phyloP scores from a whole-genome alignment of 2,888 invertebrate genomes.

The Noctua janthe region DNA sequence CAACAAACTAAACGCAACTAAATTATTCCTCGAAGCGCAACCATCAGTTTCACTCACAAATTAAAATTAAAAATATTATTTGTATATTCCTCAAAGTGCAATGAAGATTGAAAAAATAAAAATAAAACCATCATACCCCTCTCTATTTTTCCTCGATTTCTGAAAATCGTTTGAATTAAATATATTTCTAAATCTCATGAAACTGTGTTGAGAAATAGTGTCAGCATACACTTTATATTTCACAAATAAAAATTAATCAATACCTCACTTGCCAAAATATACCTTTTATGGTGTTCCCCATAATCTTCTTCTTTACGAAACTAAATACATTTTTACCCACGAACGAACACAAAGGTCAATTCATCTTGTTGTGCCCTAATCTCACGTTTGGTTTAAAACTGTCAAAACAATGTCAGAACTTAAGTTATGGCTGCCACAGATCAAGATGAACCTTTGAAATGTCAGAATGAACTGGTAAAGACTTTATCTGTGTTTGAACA shows the following conservation, averaged over 20 bases:
- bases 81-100: no score
- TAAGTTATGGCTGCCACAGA: constrained; percentile 41
- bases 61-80: no score
- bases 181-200: not conserved
- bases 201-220: not conserved
- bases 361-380: constrained; percentile 6
- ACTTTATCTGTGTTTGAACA: constrained; percentile 24
- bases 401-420: constrained; percentile 31
- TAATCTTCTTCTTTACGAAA: not conserved
- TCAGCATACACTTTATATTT: not conserved
- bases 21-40: no score
- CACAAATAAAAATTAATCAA: not conserved
- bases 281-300: not conserved
- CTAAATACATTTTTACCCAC: not conserved
- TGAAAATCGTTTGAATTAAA: not conserved
- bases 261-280: not conserved
- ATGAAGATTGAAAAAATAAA: no score
- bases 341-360: not conserved
- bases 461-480: constrained; percentile 20
- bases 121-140: no score
- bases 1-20: no score
- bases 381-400: constrained; percentile 4
- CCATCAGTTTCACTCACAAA: no score
- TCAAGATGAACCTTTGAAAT: constrained; percentile 45
- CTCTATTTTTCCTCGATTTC: not conserved